phyloP scores from a whole-genome alignment of 2,888 invertebrate genomes.

The Dryomyza anilis region DNA sequence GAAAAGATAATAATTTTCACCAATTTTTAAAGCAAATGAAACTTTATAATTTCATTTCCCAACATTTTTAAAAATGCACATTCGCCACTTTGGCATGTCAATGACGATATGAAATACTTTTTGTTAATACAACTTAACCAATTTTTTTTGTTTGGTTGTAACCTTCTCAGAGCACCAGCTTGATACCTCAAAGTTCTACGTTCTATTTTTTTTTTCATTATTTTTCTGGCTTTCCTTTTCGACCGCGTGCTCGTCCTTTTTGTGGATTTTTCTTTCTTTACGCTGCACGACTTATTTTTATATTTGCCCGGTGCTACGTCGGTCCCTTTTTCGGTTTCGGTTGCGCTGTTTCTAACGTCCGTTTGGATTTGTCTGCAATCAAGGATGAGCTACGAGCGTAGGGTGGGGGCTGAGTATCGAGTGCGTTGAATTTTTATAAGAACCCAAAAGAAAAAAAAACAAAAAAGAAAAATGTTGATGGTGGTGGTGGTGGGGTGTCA shows the following conservation, averaged over 20 bases:
- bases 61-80: too few species aligned
- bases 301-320: neutral
- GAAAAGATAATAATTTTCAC: too few species aligned
- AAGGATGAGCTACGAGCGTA: neutral
- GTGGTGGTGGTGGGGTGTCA: neutral
- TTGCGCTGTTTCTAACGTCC: conserved; percentile 1
- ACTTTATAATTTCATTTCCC: too few species aligned
- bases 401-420: neutral
- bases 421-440: conserved; percentile 5
- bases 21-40: too few species aligned
- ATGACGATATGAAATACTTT: too few species aligned
- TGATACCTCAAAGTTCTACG: neutral
- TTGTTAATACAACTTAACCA: too few species aligned
- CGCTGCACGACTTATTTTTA: conserved; percentile 14
- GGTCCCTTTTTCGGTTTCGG: conserved; percentile 13
- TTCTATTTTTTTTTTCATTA: conserved; percentile 13
- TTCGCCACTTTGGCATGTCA: too few species aligned
- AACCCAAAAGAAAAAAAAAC: neutral
- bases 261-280: conserved; percentile 2
- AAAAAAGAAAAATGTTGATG: neutral
- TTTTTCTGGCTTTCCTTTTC: neutral
- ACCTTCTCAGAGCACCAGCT: neutral
- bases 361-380: neutral
- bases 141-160: too few species aligned
- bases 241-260: neutral